phyloP scores from a whole-genome alignment of 2,888 invertebrate genomes.

The Oxytorus armatus region DNA sequence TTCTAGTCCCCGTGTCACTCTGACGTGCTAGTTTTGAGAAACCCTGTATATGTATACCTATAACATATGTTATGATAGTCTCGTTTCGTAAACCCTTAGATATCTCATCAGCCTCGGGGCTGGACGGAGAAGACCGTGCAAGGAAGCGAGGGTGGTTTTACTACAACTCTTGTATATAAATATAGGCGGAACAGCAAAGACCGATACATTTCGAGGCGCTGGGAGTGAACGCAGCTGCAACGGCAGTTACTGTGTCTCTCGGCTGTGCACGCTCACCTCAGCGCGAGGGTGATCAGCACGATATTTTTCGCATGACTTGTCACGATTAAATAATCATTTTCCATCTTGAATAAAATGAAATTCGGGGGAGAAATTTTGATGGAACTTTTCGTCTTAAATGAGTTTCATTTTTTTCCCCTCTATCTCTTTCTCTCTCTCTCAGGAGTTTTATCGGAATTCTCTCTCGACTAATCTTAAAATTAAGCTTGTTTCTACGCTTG shows the following conservation, averaged over 20 bases:
- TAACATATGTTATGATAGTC: no score
- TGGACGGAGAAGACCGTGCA: conserved; percentile 8
- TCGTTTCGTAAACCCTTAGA: conserved; percentile 15
- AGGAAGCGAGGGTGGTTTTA: conserved; percentile 54
- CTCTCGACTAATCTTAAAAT: no score
- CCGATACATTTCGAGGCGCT: conserved; percentile 63
- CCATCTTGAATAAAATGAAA: conserved; percentile 45
- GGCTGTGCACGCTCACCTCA: conserved; percentile 32
- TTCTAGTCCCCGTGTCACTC: no score
- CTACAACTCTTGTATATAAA: neutral
- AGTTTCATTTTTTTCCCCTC: conserved; percentile 6
- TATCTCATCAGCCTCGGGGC: conserved; percentile 48
- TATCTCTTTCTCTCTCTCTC: no score
- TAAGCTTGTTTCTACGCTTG: no score
- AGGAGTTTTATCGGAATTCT: no score
- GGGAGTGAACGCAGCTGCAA: conserved; percentile 66
- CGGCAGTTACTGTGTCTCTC: conserved; percentile 37
- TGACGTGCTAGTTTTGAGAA: no score
- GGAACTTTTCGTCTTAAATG: conserved; percentile 3
- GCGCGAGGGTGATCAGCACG: conserved; percentile 14
- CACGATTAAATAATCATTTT: conserved; percentile 65
- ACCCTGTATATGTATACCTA: no score
- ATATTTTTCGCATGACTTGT: conserved; percentile 66
- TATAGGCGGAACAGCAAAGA: conserved; percentile 22
- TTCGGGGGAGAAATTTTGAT: conserved; percentile 10